Conservation (phyloP, 2,797 vertebrate species). For the Acomys russatus region DNA sequence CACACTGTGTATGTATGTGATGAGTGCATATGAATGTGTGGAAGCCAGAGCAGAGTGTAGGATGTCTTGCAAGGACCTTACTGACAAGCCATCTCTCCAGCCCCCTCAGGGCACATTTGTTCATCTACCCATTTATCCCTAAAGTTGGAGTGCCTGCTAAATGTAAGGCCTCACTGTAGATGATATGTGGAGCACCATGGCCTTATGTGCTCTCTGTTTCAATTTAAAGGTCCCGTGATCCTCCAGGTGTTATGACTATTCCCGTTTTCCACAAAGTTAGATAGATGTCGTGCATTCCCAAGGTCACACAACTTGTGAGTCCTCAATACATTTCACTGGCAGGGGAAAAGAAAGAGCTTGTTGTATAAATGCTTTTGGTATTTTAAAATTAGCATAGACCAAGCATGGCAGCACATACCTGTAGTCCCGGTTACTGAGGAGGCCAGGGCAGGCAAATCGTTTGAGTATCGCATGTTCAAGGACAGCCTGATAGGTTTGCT, state of each 20-base stretch:
- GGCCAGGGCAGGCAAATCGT: not conserved
- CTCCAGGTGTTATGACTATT: not conserved
- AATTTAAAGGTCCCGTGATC: not conserved
- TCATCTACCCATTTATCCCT: not conserved
- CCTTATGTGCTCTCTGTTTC: not conserved
- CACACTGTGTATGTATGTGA: not conserved
- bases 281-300: not conserved
- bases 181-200: accelerated
- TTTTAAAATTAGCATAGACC: not conserved
- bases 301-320: not conserved
- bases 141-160: not conserved
- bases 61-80: not conserved
- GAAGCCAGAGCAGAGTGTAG: not conserved
- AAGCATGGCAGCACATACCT: not conserved
- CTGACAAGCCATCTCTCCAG: not conserved
- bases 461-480: not conserved
- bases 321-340: not conserved
- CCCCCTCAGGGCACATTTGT: not conserved
- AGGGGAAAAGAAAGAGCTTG: not conserved
- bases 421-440: not conserved
- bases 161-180: not conserved
- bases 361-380: not conserved
- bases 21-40: not conserved
- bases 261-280: not conserved
- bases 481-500: not conserved